These are phyloP conservation scores for human DNA, from an alignment of 2,113 vertebrate genomes.

Conservation along the genomic window DNA sequence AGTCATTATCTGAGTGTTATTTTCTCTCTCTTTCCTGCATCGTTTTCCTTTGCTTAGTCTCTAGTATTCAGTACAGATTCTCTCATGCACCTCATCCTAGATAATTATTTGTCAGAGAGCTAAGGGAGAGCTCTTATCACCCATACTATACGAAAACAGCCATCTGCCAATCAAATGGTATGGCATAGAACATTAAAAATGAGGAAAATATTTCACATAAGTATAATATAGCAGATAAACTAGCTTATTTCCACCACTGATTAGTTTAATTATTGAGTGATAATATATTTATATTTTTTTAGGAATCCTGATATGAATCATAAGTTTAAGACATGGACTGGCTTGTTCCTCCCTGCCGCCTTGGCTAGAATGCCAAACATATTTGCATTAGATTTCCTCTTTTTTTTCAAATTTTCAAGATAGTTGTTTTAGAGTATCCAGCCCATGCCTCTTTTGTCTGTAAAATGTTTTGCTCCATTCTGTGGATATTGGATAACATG, in stretches of 20 bases:
- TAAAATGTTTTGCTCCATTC: neutral
- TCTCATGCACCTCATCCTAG: too few relatives aligned
- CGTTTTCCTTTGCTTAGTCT: neutral
- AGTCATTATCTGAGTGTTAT: neutral
- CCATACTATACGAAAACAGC: neutral
- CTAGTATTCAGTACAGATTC: neutral
- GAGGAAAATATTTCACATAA: neutral
- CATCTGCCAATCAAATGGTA: neutral
- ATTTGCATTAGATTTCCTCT: neutral
- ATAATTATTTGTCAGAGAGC: neutral
- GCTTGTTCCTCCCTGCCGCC: fast-evolving
- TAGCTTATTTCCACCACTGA: neutral
- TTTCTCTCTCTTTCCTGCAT: neutral
- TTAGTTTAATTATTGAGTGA: neutral
- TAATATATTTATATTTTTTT: neutral
- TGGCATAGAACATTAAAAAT: neutral
- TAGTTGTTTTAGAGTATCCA: neutral
- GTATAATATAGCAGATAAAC: neutral
- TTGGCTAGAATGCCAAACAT: neutral
- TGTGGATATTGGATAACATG: neutral
- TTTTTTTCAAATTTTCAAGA: neutral
- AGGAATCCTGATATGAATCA: neutral
- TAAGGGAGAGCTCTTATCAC: neutral
- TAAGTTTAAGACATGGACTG: neutral
- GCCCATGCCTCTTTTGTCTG: neutral